phyloP scores from a whole-genome alignment of 2,888 invertebrate genomes.

The Thymelicus sylvestris region DNA sequence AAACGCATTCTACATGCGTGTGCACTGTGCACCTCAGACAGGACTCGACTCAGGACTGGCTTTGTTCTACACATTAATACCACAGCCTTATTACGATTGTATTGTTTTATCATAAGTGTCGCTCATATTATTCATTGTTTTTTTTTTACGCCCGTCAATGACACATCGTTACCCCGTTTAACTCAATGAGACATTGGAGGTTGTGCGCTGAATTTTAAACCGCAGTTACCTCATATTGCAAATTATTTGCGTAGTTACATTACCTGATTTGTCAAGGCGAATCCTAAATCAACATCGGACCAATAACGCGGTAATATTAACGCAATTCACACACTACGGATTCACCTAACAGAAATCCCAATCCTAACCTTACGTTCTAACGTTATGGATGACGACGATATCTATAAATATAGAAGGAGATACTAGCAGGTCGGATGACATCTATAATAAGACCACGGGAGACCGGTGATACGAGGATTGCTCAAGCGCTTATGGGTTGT shows the following conservation, averaged over 20 bases:
- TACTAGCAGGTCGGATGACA: slow-evolving; percentile 81
- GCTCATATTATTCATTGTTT: slow-evolving; percentile 73
- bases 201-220: slow-evolving; percentile 32
- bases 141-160: slow-evolving; percentile 60
- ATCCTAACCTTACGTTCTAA: slow-evolving; percentile 20
- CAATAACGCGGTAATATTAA: slow-evolving; percentile 10
- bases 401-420: slow-evolving; percentile 81
- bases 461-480: slow-evolving; percentile 77
- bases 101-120: slow-evolving; percentile 68
- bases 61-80: slow-evolving; percentile 64
- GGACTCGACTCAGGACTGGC: slow-evolving; percentile 53
- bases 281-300: slow-evolving; percentile 15
- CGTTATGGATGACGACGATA: slow-evolving; percentile 57
- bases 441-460: slow-evolving; percentile 83
- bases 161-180: slow-evolving; percentile 54
- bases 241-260: slow-evolving; percentile 26
- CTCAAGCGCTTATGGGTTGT: slow-evolving; percentile 79
- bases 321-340: slow-evolving; percentile 4
- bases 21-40: slow-evolving; percentile 57
- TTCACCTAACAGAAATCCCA: slow-evolving; percentile 1
- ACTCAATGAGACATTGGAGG: slow-evolving; percentile 20
- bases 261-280: slow-evolving; percentile 13
- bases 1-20: slow-evolving; percentile 42
- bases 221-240: slow-evolving; percentile 26
- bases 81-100: slow-evolving; percentile 68